phyloP scores from a whole-genome alignment of 2,888 invertebrate genomes.

The Sthenelais limicola region DNA sequence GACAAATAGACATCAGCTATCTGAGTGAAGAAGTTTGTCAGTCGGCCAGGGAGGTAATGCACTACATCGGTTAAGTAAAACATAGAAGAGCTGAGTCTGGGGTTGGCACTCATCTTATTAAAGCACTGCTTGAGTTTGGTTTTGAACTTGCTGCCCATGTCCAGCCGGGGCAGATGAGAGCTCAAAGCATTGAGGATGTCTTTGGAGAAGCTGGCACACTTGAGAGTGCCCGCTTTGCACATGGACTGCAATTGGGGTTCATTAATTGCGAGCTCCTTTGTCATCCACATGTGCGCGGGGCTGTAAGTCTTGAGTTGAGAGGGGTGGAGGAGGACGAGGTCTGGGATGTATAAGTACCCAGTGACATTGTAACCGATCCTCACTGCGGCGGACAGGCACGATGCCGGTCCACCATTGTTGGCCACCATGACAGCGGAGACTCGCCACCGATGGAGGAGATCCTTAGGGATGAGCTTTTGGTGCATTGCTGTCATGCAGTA shows the following conservation, averaged over 20 bases:
- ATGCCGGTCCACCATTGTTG: neutral
- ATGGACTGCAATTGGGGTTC: conserved; percentile 32
- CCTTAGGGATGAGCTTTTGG: conserved; percentile 11
- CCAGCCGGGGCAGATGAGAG: conserved; percentile 27
- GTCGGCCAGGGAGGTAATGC: conserved; percentile 42
- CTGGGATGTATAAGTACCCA: conserved; percentile 50
- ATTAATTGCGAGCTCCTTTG: conserved; percentile 39
- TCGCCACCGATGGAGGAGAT: conserved; percentile 44
- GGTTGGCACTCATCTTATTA: conserved; percentile 42
- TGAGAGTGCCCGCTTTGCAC: conserved; percentile 39
- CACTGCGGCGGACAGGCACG: conserved; percentile 48
- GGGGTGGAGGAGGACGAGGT: conserved; percentile 45
- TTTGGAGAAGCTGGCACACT: conserved; percentile 43
- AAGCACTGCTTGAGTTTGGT: conserved; percentile 44
- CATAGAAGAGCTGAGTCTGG: conserved; percentile 27
- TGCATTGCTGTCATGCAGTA: conserved; percentile 46
- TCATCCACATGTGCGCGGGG: conserved; percentile 44
- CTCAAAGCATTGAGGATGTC: conserved; percentile 23
- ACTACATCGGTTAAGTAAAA: conserved; percentile 45
- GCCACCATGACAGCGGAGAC: conserved; percentile 46
- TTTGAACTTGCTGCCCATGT: conserved; percentile 36
- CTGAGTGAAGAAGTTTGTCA: conserved; percentile 23
- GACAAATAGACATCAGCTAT: conserved; percentile 33
- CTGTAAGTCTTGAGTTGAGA: conserved; percentile 7
- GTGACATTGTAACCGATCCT: conserved; percentile 49